Evolutionary conservation across 2,888 invertebrate species (phyloP), one percentile per base, ranked within the genome.

Genomic region (Carterocephalus palaemon): DNA sequence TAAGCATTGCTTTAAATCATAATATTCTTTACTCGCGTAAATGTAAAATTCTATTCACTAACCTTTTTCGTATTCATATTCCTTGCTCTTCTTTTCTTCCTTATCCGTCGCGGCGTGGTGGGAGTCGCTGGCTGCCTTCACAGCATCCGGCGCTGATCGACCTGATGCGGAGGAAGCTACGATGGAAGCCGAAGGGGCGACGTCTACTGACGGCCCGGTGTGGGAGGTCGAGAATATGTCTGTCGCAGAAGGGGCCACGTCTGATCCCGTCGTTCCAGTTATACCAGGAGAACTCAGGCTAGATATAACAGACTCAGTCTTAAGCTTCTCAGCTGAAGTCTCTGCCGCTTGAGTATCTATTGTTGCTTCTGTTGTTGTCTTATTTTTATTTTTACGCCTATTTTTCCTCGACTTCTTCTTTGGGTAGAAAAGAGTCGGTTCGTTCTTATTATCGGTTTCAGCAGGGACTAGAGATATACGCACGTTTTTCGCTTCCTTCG

Each of bases 401-500:
- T 54, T 71, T 42, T 72, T 78, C 22, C 63, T 64, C 42, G 62
- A 68, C 49, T 74, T 75, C 42, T 63, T 68, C 49, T 74, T 75
- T 0, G 83, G 79, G 53, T 80, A 79, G 59, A 81, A 84, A 6
- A 79, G 48, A 1, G 81, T 71, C 1, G 84, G 84, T 51, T 82
- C 80, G 0, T 70, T 73, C 52, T 72, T 73, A 0, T 56, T 56
- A 2, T 69, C 62, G 6, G 47, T 49, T 0, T 67, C 65, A 20
- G 64, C 62, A 7, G 84, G 81, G 1, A 81, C 67, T 43, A 84
- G 53, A 0, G 82, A 81, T 63, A 82, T 79, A 33, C 77, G 67
- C 1, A 69, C 70, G 10, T 51, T 59, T 9, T 67, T 65, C 4
- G 70, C 62, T 2, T 52, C 47, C 6, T 10, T 56, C 12, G 38